phyloP scores from a whole-genome alignment of 2,888 invertebrate species.

The Drosophila leonis region DNA sequence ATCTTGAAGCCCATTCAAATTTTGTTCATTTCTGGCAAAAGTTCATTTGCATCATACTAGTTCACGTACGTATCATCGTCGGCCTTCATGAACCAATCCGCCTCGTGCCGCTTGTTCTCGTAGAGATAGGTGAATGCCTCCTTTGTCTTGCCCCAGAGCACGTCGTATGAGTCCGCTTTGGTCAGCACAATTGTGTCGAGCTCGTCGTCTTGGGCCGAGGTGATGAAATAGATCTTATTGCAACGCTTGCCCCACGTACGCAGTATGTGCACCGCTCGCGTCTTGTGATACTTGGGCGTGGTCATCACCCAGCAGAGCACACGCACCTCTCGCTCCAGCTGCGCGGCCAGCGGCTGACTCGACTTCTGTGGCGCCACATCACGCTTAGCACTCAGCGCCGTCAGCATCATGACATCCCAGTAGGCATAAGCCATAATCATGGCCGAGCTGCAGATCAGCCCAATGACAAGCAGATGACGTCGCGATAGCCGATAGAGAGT shows the following conservation, averaged over 20 bases:
- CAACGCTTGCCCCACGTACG: slow-evolving; percentile 98
- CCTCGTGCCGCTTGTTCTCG: slow-evolving; percentile 92
- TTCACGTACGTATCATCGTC: slow-evolving; percentile 98
- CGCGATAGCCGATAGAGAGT: slow-evolving; percentile 23
- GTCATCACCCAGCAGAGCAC: slow-evolving; percentile 99
- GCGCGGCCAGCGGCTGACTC: slow-evolving; percentile 87
- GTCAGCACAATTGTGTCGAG: slow-evolving; percentile 92
- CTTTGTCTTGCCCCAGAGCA: slow-evolving; percentile 98
- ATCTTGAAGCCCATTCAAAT: not conserved
- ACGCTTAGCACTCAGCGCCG: not conserved
- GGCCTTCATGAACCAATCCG: slow-evolving; percentile 99
- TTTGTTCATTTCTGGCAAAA: not conserved
- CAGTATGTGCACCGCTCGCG: slow-evolving; percentile 95
- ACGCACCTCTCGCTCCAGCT: slow-evolving; percentile 90
- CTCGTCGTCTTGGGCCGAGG: slow-evolving; percentile 89
- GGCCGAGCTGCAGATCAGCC: slow-evolving; percentile 10
- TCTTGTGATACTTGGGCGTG: slow-evolving; percentile 93
- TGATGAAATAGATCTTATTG: slow-evolving; percentile 95
- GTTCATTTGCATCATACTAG: not conserved
- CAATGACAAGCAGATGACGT: slow-evolving; percentile 28
- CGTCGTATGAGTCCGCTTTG: slow-evolving; percentile 92
- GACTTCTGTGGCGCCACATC: not conserved
- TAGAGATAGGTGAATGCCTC: slow-evolving; percentile 95
- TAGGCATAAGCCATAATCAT: slow-evolving; percentile 46
- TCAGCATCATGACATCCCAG: slow-evolving; percentile 51